Evolutionary conservation across 2,888 invertebrate genomes (phyloP), one percentile per base, ranked within the genome.

Genomic region (Lutraria lutraria): DNA sequence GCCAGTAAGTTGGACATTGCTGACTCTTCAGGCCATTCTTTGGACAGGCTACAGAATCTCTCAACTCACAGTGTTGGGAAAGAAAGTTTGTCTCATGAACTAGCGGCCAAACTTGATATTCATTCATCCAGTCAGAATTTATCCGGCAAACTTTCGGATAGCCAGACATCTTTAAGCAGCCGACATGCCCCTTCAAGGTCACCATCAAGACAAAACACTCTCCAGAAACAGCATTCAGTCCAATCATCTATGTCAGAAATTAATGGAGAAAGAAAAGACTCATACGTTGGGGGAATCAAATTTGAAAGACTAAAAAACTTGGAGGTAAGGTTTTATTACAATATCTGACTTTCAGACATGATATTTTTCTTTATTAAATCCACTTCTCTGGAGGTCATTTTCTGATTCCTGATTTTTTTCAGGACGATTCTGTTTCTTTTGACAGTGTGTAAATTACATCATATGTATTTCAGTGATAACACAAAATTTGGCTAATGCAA

Each of bases 131-230:
- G 85, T 81, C 80, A 90, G 72, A 89, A 76, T 86, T 81, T 93
- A 68, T 85, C 91, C 89, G 93, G 92, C 87, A 92, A 93, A 79
- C 85, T 92, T 53, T 89, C 92, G 56, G 90, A 90, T 82, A 92
- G 92, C 87, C 88, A 87, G 72, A 88, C 89, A 29, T 92, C 92
- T 68, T 89, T 93, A 60, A 89, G 83, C 72, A 93, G 93, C 56
- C 80, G 90, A 25, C 90, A 91, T 52, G 91, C 86, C 31, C 91
- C 83, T 21, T 79, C 91, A 12, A 81, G 85, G 21, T 90, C 92
- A 34, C 91, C 92, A 0, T 90, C 90, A 13, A 84, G 90, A 21
- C 91, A 92, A 43, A 83, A 86, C 72, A 89, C 88, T 6, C 63
- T 90, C 12, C 72, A 80, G n/a, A 84, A 92, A 86, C 86, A 91